These are phyloP conservation scores for Digitonthophagus gazella DNA, from an alignment of 2,888 invertebrate species.

Conservation along the genomic window DNA sequence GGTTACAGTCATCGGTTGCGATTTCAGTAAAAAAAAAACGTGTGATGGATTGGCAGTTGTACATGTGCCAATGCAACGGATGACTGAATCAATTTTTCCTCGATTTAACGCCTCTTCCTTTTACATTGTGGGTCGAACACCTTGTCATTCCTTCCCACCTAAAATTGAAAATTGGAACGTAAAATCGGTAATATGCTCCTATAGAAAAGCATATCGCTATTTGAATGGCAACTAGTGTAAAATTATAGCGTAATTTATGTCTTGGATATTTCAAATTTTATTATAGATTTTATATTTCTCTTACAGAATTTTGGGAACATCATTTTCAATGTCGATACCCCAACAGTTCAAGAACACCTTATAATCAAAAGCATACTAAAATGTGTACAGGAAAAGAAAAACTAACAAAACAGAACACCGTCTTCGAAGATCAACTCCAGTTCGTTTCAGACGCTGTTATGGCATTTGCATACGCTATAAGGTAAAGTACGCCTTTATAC, in stretches of 20 bases:
- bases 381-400: slow-evolving; percentile 76
- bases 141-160: background rate
- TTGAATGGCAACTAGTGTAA: background rate
- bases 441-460: slow-evolving; percentile 95
- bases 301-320: slow-evolving; percentile 90
- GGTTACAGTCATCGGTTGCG: background rate
- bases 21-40: background rate
- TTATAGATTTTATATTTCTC: slow-evolving; percentile 25
- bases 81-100: background rate
- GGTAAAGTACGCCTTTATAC: slow-evolving; percentile 59
- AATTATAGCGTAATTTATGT: background rate
- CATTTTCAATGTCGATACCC: slow-evolving; percentile 88
- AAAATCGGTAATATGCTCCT: background rate
- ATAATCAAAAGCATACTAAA: slow-evolving; percentile 70
- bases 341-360: slow-evolving; percentile 76
- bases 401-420: slow-evolving; percentile 72
- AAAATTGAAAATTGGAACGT: background rate
- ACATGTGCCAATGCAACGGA: background rate
- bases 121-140: background rate
- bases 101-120: background rate
- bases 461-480: slow-evolving; percentile 88
- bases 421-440: slow-evolving; percentile 90
- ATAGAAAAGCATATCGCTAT: background rate
- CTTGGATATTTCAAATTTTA: background rate
- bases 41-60: background rate